Base-by-base conservation (phyloP, 2,797 vertebrate genomes). In the Macroramphosus scolopax region DNA sequence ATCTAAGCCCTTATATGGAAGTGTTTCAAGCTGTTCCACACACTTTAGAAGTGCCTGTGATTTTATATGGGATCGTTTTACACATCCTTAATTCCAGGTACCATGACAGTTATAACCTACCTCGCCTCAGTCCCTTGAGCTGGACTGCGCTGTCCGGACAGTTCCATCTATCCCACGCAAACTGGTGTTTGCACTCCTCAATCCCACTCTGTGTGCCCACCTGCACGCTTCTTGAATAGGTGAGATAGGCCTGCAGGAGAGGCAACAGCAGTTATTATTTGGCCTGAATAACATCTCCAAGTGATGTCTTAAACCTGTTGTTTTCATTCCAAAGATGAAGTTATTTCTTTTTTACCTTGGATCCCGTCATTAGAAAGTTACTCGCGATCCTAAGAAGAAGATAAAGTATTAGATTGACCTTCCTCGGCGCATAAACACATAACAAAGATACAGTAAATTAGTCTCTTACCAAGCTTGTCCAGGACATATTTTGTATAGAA, bases 351-450 rank as follows among this genome's bases (percentile, higher is more conserved):
- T 56, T 88, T 93, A 98, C 96, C 93, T 97, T 97, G 14, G 95
- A 90, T 78, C 96, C 95, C 13, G 94, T 95, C 92, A 99, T 92
- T 25, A 99, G 89, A 67, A 99, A 90, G 84, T 97, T 99, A 72
- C 92, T 95, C 54, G 93, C 92, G 42, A 93, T 89, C 96, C 95
- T 98, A 67, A 78, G 26, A 78, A 74, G 52, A 62, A 77, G 4
- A 54, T 3, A 15, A 10, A 44, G 7, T 3, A 39, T 28, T 10
- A 41, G 10, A 10, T 4, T 4, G 26, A 35, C 6, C 8, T 16
- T 15, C 9, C 1, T 28, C 5, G 2, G n/a, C n/a, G n/a, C 18
- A 5, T 4, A 13, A 2, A 33, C 10, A 31, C 4, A 2, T 1
- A 22, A 1, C 12, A 43, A 52, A 33, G 1, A 39, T 14, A 1